Percentiles rank a stretch among this genome's conserved stretches.
These are phyloP conservation scores for Drosophila nasuta DNA, from an alignment of 1,140 invertebrate species.

Conservation along the genomic window DNA sequence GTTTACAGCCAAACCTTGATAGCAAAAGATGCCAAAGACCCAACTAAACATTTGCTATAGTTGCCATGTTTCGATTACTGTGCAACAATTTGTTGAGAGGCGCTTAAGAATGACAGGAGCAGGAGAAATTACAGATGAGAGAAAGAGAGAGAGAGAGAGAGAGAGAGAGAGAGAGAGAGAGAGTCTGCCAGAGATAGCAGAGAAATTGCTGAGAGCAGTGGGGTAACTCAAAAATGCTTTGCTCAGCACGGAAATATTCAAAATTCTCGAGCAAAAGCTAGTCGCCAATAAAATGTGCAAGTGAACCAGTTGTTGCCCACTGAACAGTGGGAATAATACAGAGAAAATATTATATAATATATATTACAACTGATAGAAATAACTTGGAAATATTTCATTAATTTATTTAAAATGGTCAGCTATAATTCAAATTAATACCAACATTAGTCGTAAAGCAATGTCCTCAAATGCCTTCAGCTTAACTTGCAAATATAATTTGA, in stretches of 20 bases:
- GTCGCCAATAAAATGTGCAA: not conserved
- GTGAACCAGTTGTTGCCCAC: not conserved
- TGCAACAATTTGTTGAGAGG: constrained; percentile 59
- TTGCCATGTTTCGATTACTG: constrained; percentile 65
- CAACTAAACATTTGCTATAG: not conserved
- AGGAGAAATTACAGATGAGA: not conserved
- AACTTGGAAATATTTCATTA: no score
- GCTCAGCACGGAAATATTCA: constrained; percentile 56
- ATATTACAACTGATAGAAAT: no score
- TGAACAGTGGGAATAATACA: constrained; percentile 10
- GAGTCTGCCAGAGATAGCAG: no score
- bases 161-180: not conserved
- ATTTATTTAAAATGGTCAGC: no score
- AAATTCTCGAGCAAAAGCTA: constrained; percentile 29
- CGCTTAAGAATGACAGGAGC: constrained; percentile 33
- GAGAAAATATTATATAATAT: no score
- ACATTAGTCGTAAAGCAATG: no score
- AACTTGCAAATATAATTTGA: no score
- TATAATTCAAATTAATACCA: no score
- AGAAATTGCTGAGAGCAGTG: constrained; percentile 18
- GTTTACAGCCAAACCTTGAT: constrained; percentile 68
- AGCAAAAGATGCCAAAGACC: constrained; percentile 14
- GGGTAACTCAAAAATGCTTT: constrained; percentile 39
- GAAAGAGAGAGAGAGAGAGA: no score
- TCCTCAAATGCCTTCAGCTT: no score